Base-by-base conservation (phyloP, 2,797 vertebrate species). In the Telmatherina bonti region DNA sequence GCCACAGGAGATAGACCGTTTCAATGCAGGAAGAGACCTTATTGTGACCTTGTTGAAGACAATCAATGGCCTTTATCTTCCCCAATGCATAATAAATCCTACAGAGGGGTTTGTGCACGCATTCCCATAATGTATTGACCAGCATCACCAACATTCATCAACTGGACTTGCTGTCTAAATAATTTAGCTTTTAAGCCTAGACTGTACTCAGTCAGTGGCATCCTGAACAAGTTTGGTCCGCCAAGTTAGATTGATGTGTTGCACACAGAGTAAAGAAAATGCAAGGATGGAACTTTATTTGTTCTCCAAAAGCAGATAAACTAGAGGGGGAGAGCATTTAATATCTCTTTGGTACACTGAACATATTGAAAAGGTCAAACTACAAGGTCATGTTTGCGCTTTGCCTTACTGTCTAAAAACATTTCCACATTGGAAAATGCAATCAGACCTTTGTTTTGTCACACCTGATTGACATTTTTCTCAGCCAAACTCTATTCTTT, bases 51-150 rank as follows among this genome's bases (percentile, higher is more conserved):
- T 94, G 92, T 86, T 85, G 88, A 85, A 93, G 81, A 89, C 87
- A 92, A 94, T 94, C 92, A 93, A 93, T 94, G 93, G 91, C 88
- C 92, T 93, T 93, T 94, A 95, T 94, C 94, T 93, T 77, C 77
- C 76, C 83, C 87, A 88, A 84, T 91, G 88, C 91, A 92, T 94
- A 92, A 93, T 93, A 94, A 93, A 95, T 94, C 87, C 92, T 82
- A 90, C 84, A 72, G 85, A 85, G 88, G 82, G 89, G 82, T 88
- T 86, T 88, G 87, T 92, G 90, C 84, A 87, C 88, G 91, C 92
- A 91, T 93, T 85, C 83, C 83, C 87, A 81, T 93, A 93, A 93
- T 93, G 92, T 92, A 94, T 93, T 92, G 92, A 94, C 90, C 88
- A 79, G 78, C 84, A 87, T 83, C 45, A 35, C 77, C 81, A 87